Percentiles rank a stretch among this genome's conserved stretches.
phyloP scores from a whole-genome alignment of 2,113 vertebrate genomes.

The Collichthys lucidus region DNA sequence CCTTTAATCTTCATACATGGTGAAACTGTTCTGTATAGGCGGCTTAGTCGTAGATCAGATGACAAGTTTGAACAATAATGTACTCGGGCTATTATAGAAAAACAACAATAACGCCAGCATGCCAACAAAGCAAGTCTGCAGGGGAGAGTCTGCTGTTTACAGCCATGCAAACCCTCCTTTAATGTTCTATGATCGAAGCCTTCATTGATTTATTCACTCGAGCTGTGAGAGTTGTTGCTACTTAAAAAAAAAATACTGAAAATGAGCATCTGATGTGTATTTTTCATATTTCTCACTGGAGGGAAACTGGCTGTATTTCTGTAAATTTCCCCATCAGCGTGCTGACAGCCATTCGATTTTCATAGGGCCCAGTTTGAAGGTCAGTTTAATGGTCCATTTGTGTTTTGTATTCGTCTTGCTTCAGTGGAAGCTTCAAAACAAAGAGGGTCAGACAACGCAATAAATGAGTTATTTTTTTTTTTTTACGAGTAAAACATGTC shows the following conservation, averaged over 20 bases:
- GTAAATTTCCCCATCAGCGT: conserved; percentile 49
- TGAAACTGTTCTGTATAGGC: conserved; percentile 14
- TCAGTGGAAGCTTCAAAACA: conserved; percentile 77
- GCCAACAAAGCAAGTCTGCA: conserved; percentile 58
- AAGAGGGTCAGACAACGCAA: conserved; percentile 64
- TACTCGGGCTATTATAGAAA: conserved; percentile 39
- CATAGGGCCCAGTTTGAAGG: conserved; percentile 71
- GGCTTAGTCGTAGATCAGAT: conserved; percentile 38
- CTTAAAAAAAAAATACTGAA: conserved; percentile 56
- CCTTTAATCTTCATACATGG: conserved; percentile 33
- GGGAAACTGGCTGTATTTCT: conserved; percentile 52
- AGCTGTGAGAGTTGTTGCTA: conserved; percentile 41
- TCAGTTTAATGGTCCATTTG: conserved; percentile 82
- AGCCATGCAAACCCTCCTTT: conserved; percentile 53
- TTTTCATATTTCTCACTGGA: conserved; percentile 57
- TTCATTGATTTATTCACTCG: conserved; percentile 53
- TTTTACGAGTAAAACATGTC: conserved; percentile 65
- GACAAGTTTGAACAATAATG: conserved; percentile 46
- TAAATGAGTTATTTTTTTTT: conserved; percentile 51
- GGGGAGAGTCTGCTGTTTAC: conserved; percentile 42
- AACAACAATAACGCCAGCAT: conserved; percentile 42
- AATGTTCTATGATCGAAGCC: conserved; percentile 49
- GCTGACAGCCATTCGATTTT: conserved; percentile 75
- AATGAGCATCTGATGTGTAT: conserved; percentile 58
- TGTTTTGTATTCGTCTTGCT: conserved; percentile 77